Percentiles rank a stretch among this genome's conserved stretches.
These are phyloP conservation scores for Epizoanthus rinbou DNA, from an alignment of 92 coral and sea anemone species.

Conservation along the genomic window DNA sequence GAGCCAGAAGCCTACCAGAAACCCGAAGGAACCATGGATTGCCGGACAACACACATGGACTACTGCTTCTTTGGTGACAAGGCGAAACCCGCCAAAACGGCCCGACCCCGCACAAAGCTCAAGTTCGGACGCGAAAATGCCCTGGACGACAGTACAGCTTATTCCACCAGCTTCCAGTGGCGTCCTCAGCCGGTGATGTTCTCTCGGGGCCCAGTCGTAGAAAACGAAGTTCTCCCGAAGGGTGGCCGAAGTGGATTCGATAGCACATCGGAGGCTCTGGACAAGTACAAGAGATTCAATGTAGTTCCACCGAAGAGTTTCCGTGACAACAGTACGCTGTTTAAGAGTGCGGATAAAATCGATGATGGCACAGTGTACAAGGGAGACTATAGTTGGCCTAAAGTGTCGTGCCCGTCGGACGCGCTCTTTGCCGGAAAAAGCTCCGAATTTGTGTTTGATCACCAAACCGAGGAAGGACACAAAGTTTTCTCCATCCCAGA, in stretches of 20 bases:
- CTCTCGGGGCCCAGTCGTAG: constrained; percentile 72
- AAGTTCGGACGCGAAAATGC: constrained; percentile 87
- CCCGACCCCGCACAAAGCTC: constrained; percentile 95
- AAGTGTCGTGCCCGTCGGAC: constrained; percentile 76
- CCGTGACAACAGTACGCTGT: constrained; percentile 84
- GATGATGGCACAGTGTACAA: constrained; percentile 71
- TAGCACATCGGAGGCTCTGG: constrained; percentile 89
- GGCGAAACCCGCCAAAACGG: constrained; percentile 87
- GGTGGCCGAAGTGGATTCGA: constrained; percentile 44
- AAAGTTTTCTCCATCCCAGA: constrained; percentile 70
- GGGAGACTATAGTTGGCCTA: constrained; percentile 84
- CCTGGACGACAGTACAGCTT: constrained; percentile 85
- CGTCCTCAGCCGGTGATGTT: constrained; percentile 64
- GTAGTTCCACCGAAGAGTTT: constrained; percentile 85
- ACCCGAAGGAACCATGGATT: constrained; percentile 87
- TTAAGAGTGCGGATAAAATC: constrained; percentile 71
- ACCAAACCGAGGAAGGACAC: constrained; percentile 88
- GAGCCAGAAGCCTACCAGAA: constrained; percentile 80
- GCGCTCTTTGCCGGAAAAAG: constrained; percentile 59
- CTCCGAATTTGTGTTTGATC: constrained; percentile 72
- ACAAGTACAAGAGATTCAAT: constrained; percentile 86
- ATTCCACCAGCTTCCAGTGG: constrained; percentile 80
- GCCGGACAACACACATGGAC: constrained; percentile 87
- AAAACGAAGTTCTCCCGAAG: constrained; percentile 84
- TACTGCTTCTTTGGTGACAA: constrained; percentile 83